phyloP scores from a whole-genome alignment of 2,797 vertebrate species.

The Schizopygopsis pylzovi region DNA sequence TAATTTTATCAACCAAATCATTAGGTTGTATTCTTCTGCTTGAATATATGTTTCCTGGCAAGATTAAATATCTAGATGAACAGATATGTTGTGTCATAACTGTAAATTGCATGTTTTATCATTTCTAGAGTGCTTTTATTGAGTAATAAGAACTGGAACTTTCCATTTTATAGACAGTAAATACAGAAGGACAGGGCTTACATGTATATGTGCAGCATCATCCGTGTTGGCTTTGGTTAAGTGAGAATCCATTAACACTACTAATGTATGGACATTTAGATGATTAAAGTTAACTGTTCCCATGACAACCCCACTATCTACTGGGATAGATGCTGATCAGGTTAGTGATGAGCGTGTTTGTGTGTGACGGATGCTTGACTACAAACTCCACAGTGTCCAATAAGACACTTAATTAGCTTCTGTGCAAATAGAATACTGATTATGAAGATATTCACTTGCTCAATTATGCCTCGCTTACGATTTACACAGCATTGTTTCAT shows the following conservation, averaged over 20 bases:
- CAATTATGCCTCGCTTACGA: background rate
- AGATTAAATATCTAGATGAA: background rate
- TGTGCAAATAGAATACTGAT: background rate
- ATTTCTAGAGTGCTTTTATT: background rate
- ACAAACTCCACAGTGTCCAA: background rate
- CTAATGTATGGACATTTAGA: slow-evolving; percentile 11
- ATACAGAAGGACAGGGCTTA: background rate
- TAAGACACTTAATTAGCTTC: background rate
- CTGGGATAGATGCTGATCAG: slow-evolving; percentile 3
- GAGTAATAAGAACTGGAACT: background rate
- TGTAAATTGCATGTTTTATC: background rate
- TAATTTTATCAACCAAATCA: background rate
- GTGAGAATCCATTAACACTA: background rate
- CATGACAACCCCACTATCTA: slow-evolving; percentile 37
- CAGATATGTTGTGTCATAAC: background rate
- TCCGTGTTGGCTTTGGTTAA: no score
- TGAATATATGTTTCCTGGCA: background rate
- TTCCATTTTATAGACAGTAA: background rate
- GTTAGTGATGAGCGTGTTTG: slow-evolving; percentile 17
- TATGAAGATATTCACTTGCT: background rate
- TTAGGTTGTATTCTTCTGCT: background rate
- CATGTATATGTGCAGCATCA: no score
- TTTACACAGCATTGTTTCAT: background rate
- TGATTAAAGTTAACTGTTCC: slow-evolving; percentile 40
- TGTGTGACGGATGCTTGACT: background rate